Conservation (phyloP, 2,113 vertebrate genomes). For the Chaetura pelagica region DNA sequence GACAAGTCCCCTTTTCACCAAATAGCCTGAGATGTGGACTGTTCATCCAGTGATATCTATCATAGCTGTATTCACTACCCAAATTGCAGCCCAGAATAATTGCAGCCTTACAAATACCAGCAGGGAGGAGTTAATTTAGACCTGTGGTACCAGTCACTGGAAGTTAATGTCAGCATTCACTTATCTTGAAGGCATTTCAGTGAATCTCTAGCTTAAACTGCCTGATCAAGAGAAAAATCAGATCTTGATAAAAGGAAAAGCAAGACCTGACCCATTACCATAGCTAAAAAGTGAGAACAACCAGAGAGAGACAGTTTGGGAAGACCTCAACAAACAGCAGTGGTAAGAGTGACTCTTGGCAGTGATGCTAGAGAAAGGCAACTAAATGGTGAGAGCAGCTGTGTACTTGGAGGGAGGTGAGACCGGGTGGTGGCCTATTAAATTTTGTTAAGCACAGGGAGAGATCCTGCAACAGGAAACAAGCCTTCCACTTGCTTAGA, state of each 20-base stretch:
- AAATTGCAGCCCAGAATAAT: background rate
- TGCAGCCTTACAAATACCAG: background rate
- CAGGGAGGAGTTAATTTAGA: background rate
- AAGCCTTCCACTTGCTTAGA: background rate
- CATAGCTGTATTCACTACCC: background rate
- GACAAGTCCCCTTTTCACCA: background rate
- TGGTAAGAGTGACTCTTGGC: background rate
- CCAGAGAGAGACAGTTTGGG: background rate
- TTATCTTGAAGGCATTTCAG: background rate
- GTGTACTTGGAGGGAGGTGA: background rate
- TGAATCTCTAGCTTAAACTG: constrained; percentile 13
- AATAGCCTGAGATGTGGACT: background rate
- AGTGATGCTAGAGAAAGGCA: background rate
- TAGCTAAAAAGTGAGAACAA: background rate
- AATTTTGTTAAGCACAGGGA: background rate
- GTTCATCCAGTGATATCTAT: background rate
- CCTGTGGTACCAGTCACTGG: background rate
- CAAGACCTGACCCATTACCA: background rate
- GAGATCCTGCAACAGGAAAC: background rate
- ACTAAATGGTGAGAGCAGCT: background rate
- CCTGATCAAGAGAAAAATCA: background rate
- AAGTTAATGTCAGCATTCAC: background rate
- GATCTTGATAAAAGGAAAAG: background rate
- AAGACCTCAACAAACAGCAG: background rate
- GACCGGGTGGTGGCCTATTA: background rate